Base-by-base conservation (phyloP, 2,797 vertebrate genomes). In the Helostoma temminkii region DNA sequence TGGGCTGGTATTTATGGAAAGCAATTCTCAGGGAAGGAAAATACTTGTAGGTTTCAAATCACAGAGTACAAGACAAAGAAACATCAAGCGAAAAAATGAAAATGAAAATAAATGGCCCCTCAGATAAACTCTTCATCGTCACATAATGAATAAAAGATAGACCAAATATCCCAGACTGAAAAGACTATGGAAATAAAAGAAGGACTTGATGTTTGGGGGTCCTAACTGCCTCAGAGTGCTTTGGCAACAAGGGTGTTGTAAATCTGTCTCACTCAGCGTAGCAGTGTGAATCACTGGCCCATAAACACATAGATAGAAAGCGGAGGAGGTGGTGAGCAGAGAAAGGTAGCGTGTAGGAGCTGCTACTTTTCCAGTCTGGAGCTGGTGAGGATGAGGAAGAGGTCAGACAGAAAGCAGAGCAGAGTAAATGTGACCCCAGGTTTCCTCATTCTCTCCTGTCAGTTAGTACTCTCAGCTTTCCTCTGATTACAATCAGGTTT, bases 1-100 rank as follows among this genome's bases (percentile, higher is more conserved):
- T n/a, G n/a, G n/a, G n/a, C 24, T 62, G 63, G 74, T 52, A 72
- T 78, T 67, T 72, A 68, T 63, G 58, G 52, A 45, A 6, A 53
- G 39, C n/a, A 50, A 56, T 71, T 52, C 24, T 32, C 30, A 54
- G n/a, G 28, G 4, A 34, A n/a, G 16, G 10, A 47, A 48, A 54
- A 19, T 21, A 19, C 32, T 12, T 34, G 9, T 4, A 49, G 26
- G 12, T 8, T 41, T 49, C 12, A 54, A 11, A 46, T 47, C 10
- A n/a, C 34, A 41, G 24, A 32, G 6, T 28, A 41, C 12, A 34
- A 41, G 9, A 32, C 11, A 32, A 32, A 46, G 34, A 25, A 53
- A 37, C 48, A 4, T 1, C 28, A 53, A 32, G 24, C 5, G 43
- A 4, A 52, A 24, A n/a, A 10, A 42, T 45, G 59, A 41, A n/a